Conservation (phyloP, 2,797 vertebrate genomes). For the Protonibea diacanthus region DNA sequence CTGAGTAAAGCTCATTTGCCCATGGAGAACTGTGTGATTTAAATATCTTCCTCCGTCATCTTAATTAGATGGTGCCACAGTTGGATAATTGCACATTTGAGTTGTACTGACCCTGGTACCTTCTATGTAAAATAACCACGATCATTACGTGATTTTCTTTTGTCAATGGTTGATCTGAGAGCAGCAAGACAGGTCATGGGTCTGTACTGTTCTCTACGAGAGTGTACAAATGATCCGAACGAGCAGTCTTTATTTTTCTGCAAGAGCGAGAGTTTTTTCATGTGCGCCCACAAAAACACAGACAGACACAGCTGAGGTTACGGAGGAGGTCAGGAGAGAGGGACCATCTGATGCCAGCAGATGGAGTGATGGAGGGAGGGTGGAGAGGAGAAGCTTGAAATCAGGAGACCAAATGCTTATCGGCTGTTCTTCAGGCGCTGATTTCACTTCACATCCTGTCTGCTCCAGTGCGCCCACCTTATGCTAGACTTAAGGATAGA, state of each 20-base stretch:
- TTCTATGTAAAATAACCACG: not conserved
- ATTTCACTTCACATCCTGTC: slow-evolving; percentile 80
- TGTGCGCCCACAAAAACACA: slow-evolving; percentile 36
- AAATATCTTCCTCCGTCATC: not conserved
- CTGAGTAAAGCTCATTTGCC: not conserved
- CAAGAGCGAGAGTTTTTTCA: slow-evolving; percentile 34
- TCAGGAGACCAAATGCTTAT: slow-evolving; percentile 82
- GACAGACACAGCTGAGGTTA: slow-evolving; percentile 70
- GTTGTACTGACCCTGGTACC: not conserved
- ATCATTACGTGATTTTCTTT: not conserved
- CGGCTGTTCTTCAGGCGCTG: slow-evolving; percentile 66
- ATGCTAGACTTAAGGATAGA: slow-evolving; percentile 46
- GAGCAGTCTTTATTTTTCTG: slow-evolving; percentile 35
- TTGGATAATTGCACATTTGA: not conserved
- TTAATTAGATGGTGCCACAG: not conserved
- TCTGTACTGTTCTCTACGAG: not conserved
- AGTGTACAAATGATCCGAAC: slow-evolving; percentile 5
- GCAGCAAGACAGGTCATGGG: not conserved
- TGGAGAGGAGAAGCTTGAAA: slow-evolving; percentile 69
- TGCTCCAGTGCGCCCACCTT: slow-evolving; percentile 65
- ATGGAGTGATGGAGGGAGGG: slow-evolving; percentile 80
- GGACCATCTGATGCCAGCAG: slow-evolving; percentile 86
- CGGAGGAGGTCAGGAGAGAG: slow-evolving; percentile 74
- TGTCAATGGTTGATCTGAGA: not conserved
- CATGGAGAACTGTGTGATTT: not conserved